Base-by-base conservation (phyloP, 1,140 invertebrate species). In the Chironomus tepperi region DNA sequence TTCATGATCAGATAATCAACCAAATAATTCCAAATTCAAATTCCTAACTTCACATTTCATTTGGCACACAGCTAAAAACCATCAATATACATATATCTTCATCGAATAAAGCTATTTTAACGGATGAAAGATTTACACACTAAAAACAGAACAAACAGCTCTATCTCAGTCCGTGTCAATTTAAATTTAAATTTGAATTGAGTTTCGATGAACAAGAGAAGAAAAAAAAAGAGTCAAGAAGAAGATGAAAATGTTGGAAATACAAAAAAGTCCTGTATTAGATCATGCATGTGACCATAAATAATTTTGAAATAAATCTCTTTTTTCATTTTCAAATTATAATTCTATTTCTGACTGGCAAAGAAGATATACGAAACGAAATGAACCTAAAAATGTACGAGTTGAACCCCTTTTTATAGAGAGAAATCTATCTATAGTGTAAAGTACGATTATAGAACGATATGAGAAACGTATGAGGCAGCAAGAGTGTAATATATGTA, bases 231-330 rank as follows among this genome's bases (percentile, higher is more conserved):
- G 43, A 47, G 43, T 5, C 8, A 57, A 57, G 47, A 34, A 34
- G 24, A 34, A 34, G 24, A 34, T 34, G 24, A 34, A 2, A 34
- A 34, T 34, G 24, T 2, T 34, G 24, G 24, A 34, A 34, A 34
- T n/a, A n/a, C 43, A 47, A 57, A 15, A 15, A 47, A 47, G 15
- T 70, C 16, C 64, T 16, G 65, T 70, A 21, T 70, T 70, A 70
- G 65, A 70, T 70, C 65, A 70, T 70, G 65, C 65, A 70, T 70
- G 65, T 70, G 65, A 19, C 65, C 65, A 70, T 70, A 70, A 70
- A 70, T 70, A 70, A 70, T 70, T 70, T 70, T 9, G 65, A 70
- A 70, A 70, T 70, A 70, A 70, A 70, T 70, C 65, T 70, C 18
- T 57, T n/a, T n/a, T 57, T 57, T 57, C 15, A 10, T 47, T 47